Base-by-base conservation (phyloP, 2,888 invertebrate genomes). In the Subacronicta megacephala region DNA sequence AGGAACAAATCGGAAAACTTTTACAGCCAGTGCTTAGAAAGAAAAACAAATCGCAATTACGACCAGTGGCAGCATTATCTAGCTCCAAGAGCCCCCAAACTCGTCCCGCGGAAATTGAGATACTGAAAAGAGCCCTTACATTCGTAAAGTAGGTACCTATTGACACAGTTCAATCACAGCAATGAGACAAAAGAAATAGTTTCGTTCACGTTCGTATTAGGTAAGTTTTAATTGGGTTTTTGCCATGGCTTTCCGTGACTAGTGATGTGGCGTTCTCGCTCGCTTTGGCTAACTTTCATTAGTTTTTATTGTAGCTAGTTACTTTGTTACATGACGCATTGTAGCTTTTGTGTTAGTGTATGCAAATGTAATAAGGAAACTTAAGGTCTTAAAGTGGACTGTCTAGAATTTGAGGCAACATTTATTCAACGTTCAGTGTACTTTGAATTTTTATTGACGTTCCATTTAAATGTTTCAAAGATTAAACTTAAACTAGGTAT, bases 221-320 rank as follows among this genome's bases (percentile, higher is more conserved):
- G 64, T 76, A 88, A 89, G 80, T 89, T 89, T 88, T 88, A 89
- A 89, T 89, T 87, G 86, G 84, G 87, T 89, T 89, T 87, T 85
- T 86, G 83, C 80, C 73, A 75, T 75, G 83, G 78, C 79, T 81
- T 79, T 77, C 65, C 76, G 75, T 78, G 78, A 75, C 78, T 72
- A 63, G 55, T 64, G 62, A 74, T 69, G 78, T 75, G 64, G 71
- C 55, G 58, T 62, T 61, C 52, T 64, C 63, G 67, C 49, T 53
- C 59, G 44, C 64, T 72, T 74, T 49, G 44, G 58, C 61, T 62
- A 54, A 59, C 56, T 74, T 77, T 74, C 66, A 69, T 72, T 68
- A 46, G 68, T 65, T 77, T 72, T 62, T 69, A 67, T 63, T 66
- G 58, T 38, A 36, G 26, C 45, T 44, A 42, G 54, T 56, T 53